These are phyloP conservation scores for Drosophila nasuta DNA, from an alignment of 1,140 invertebrate genomes.

Conservation along the genomic window DNA sequence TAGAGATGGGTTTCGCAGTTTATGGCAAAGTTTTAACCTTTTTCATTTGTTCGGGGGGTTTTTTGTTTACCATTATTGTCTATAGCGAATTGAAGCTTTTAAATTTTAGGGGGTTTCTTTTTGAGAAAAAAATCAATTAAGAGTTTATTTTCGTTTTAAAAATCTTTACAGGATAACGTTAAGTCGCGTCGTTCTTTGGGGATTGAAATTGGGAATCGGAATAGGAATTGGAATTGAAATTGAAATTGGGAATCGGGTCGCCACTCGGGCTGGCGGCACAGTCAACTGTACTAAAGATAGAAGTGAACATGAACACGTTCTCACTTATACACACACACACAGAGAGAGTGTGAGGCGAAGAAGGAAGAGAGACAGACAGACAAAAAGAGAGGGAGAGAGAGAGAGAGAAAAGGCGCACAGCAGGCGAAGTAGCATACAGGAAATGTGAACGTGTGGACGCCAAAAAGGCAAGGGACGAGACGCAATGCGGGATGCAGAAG, in stretches of 20 bases:
- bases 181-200: too few relatives aligned
- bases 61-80: too few relatives aligned
- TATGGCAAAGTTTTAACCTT: too few relatives aligned
- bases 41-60: too few relatives aligned
- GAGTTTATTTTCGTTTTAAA: too few relatives aligned
- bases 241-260: constrained; percentile 34
- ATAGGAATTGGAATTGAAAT: constrained; percentile 17
- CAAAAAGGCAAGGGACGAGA: constrained; percentile 30
- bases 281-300: constrained; percentile 78
- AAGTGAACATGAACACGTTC: constrained; percentile 72
- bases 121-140: too few relatives aligned
- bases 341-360: constrained; percentile 8
- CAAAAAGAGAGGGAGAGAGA: constrained; percentile 3
- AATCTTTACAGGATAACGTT: too few relatives aligned
- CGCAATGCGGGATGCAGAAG: constrained; percentile 6
- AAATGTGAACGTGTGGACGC: constrained; percentile 60
- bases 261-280: constrained; percentile 41
- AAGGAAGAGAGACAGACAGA: constrained; percentile 1
- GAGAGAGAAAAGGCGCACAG: constrained; percentile 22
- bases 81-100: too few relatives aligned
- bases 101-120: too few relatives aligned
- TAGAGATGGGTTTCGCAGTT: background rate
- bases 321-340: constrained; percentile 37
- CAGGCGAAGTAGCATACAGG: constrained; percentile 59
- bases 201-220: background rate